Base-by-base conservation (phyloP, 2,797 vertebrate species). In the Tarsius wallacei region DNA sequence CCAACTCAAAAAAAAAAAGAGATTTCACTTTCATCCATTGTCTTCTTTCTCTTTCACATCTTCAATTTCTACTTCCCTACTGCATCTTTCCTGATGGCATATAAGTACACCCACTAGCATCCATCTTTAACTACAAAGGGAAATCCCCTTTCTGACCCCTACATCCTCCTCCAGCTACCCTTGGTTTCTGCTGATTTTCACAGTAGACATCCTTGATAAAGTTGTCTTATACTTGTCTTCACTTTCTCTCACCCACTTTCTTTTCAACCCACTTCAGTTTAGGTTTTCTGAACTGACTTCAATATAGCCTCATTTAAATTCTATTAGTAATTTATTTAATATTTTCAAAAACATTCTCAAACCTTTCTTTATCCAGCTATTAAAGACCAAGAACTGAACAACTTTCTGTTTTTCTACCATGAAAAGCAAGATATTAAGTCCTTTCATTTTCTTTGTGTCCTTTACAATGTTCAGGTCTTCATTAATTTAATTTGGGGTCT, bases 371-470 rank as follows among this genome's bases (percentile, higher is more conserved):
- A 78, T 59, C 31, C 84, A 73, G 49, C 63, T 66, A 66, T 33
- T 66, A 85, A 90, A 77, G 88, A 82, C 82, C 11, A 94, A 53
- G 55, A 71, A 47, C 66, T 36, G 88, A 78, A 91, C 7, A 61
- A 77, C 49, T 94, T 80, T 87, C 26, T 61, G n/a, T 87, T 85
- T 42, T 66, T 57, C 78, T 91, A 63, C 22, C 78, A 42, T 13
- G 2, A 42, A 92, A 92, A 28, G 21, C 42, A 61, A 92, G 31
- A 1, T 82, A 82, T 14, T 49, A 22, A n/a, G 22, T 16, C 15
- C 19, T 66, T 64, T 82, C 88, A 28, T 15, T 64, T 90, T 68
- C 63, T 36, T 51, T 68, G 33, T 6, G 19, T 53, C 51, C 76
- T 90, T 78, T 82, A 9, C 57, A 71, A 71, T 26, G 61, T 71